A percentile compares a stretch with the other conserved stretches of the same genome.
These are phyloP conservation scores for Rhinoderma darwinii DNA, from an alignment of 2,113 vertebrate genomes.

Conservation along the genomic window DNA sequence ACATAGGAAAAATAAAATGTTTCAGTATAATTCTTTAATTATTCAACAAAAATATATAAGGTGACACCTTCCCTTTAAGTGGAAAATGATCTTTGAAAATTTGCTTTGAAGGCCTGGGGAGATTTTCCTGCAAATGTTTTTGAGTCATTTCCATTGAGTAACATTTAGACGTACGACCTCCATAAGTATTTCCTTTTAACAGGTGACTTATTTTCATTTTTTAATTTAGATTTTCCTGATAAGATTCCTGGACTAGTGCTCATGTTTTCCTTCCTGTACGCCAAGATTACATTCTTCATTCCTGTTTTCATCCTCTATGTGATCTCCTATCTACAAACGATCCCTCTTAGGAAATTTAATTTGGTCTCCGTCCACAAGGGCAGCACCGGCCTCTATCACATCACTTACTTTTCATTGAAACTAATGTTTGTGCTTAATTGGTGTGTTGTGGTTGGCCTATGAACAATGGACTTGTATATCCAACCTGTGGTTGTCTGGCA, in stretches of 20 bases:
- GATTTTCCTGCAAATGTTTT: neutral
- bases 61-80: too few species aligned
- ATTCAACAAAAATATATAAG: too few species aligned
- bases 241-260: neutral
- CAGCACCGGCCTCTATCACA: neutral
- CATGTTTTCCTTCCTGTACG: neutral
- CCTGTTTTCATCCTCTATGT: neutral
- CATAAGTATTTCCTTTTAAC: neutral
- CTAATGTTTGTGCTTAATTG: conserved; percentile 27
- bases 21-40: too few species aligned
- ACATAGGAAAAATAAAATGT: too few species aligned
- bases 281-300: neutral
- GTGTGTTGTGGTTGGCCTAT: neutral
- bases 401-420: neutral
- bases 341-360: neutral
- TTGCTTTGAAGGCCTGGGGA: too few species aligned
- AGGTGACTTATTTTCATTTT: neutral
- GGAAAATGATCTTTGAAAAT: too few species aligned
- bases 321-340: neutral
- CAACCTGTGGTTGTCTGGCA: neutral
- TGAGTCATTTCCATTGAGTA: neutral
- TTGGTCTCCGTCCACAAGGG: neutral
- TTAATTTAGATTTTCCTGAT: conserved; percentile 28
- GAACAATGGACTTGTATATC: conserved; percentile 21
- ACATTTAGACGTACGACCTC: neutral